These are phyloP conservation scores for Calosoma granatense DNA, from an alignment of 1,140 invertebrate species.

Conservation along the genomic window DNA sequence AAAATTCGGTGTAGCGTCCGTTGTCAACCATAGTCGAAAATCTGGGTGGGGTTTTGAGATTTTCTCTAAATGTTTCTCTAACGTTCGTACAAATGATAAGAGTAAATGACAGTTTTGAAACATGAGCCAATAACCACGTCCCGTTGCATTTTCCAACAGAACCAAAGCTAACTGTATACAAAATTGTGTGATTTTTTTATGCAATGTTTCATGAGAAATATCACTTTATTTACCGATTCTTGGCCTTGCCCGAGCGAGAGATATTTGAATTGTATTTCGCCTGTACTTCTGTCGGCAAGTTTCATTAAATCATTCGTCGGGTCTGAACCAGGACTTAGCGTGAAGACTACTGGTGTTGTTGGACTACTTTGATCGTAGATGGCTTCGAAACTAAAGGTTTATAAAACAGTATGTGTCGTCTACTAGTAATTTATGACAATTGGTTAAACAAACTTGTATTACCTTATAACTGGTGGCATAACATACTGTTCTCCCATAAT, in stretches of 20 bases:
- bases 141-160: constrained; percentile 59
- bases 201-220: not conserved
- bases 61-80: constrained; percentile 75
- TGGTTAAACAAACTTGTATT: not conserved
- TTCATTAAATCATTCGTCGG: constrained; percentile 82
- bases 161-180: constrained; percentile 56
- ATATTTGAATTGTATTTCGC: constrained; percentile 64
- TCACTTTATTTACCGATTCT: constrained; percentile 48
- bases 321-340: constrained; percentile 79
- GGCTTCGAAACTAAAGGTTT: constrained; percentile 50
- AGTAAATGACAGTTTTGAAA: constrained; percentile 84
- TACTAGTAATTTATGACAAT: not conserved
- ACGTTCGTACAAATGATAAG: constrained; percentile 61
- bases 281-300: constrained; percentile 62
- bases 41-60: constrained; percentile 73
- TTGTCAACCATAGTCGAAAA: constrained; percentile 87
- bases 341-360: constrained; percentile 73
- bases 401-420: not conserved
- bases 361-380: constrained; percentile 75
- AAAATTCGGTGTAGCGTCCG: constrained; percentile 72
- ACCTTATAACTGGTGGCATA: constrained; percentile 67
- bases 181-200: constrained; percentile 16
- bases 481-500: constrained; percentile 79
- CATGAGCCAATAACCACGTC: constrained; percentile 79
- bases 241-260: constrained; percentile 84